A percentile compares a stretch with the other conserved stretches of the same genome.
phyloP scores from a whole-genome alignment of 2,113 vertebrate genomes.

The Damaliscus lunatus region DNA sequence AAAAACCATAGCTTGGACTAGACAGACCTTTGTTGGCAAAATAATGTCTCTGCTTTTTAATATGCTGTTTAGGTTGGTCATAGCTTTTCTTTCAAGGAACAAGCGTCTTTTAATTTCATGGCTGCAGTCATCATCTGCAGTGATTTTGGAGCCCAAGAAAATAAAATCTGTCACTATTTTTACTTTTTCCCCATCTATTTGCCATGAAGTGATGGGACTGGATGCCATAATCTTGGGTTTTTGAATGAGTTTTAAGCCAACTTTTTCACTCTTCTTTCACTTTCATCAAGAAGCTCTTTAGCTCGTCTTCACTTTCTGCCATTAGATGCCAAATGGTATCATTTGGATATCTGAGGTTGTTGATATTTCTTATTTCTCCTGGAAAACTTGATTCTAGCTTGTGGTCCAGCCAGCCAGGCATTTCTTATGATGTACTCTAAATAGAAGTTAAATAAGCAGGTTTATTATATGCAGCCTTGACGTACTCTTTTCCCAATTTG shows the following conservation, averaged over 20 bases:
- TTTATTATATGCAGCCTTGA: background rate
- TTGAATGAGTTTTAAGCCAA: background rate
- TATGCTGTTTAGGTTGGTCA: background rate
- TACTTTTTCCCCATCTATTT: background rate
- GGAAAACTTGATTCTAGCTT: background rate
- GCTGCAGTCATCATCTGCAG: background rate
- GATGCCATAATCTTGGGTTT: background rate
- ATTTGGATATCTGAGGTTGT: background rate
- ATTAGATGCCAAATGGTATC: background rate
- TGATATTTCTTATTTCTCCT: background rate
- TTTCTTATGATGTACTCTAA: background rate
- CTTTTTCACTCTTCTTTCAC: background rate
- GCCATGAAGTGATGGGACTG: background rate
- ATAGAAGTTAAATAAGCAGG: background rate
- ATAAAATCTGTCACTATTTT: background rate
- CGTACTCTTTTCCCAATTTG: rapidly evolving
- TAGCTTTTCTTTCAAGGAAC: background rate
- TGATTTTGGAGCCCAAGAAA: background rate
- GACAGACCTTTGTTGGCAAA: background rate
- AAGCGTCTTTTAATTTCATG: background rate
- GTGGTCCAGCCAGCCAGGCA: background rate
- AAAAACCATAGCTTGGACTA: background rate
- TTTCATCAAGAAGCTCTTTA: background rate
- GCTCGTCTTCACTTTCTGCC: background rate
- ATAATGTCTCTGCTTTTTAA: background rate